Evolutionary conservation across 2,888 invertebrate species (phyloP).

Genomic region (Ypsolopha scabrella): DNA sequence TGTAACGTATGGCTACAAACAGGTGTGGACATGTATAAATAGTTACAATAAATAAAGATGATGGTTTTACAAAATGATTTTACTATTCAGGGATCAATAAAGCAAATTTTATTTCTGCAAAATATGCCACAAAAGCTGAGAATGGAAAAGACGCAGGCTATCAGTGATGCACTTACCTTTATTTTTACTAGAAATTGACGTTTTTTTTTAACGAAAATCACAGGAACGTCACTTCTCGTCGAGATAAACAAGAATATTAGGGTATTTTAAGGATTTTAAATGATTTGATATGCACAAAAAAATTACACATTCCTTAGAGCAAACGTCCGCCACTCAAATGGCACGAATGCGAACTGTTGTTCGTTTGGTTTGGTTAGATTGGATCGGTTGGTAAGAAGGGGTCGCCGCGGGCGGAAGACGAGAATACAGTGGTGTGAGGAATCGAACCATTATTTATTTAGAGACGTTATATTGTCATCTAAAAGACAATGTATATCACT

Average conservation of each 20-base stretch:
- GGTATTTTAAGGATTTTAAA: conserved; percentile 65
- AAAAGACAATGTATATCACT: too few relatives aligned
- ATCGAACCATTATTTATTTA: conserved; percentile 29
- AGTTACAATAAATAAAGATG: conserved; percentile 28
- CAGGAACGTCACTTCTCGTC: conserved; percentile 52
- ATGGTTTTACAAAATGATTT: conserved; percentile 15
- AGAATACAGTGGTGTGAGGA: conserved; percentile 43
- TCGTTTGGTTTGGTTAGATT: conserved; percentile 47
- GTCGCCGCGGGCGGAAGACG: conserved; percentile 52
- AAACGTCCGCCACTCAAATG: conserved; percentile 63
- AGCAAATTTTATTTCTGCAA: conserved; percentile 31
- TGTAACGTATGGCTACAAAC: conserved; percentile 31
- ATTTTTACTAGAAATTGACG: conserved; percentile 48
- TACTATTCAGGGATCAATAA: conserved; percentile 19
- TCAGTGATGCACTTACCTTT: conserved; percentile 62
- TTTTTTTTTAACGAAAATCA: conserved; percentile 54
- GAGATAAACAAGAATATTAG: conserved; percentile 43
- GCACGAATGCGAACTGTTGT: conserved; percentile 72
- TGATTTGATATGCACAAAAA: conserved; percentile 64
- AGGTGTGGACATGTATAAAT: conserved; percentile 23
- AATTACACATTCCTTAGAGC: conserved; percentile 60
- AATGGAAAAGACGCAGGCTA: conserved; percentile 64
- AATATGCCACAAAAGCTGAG: conserved; percentile 35
- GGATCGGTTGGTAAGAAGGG: conserved; percentile 12
- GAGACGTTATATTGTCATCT: too few relatives aligned